Percentiles rank a stretch among this genome's conserved stretches.
These are phyloP conservation scores for Cerastis leucographa DNA, from an alignment of 2,888 invertebrate genomes.

Conservation along the genomic window DNA sequence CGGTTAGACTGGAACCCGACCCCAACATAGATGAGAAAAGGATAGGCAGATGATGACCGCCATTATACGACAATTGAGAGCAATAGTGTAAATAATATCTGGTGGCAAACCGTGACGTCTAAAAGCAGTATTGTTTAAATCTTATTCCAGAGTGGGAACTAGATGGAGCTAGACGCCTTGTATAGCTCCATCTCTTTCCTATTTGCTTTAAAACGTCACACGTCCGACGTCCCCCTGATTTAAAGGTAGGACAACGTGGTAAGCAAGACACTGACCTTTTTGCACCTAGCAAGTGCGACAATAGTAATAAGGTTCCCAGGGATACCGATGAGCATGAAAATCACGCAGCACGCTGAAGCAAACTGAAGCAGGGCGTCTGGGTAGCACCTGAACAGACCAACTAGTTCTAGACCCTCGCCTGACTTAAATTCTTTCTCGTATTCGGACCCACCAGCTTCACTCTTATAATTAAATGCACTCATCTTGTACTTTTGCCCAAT, in stretches of 20 bases:
- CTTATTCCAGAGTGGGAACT: too few relatives aligned
- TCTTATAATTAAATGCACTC: slow-evolving; percentile 15
- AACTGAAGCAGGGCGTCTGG: slow-evolving; percentile 92
- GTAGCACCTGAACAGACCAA: slow-evolving; percentile 92
- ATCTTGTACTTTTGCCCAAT: slow-evolving; percentile 3
- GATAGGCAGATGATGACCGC: background rate
- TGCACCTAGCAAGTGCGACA: slow-evolving; percentile 93
- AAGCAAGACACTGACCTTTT: slow-evolving; percentile 91
- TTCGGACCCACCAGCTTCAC: background rate
- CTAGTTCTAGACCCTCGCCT: slow-evolving; percentile 75
- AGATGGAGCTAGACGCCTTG: background rate
- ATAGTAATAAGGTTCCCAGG: slow-evolving; percentile 95
- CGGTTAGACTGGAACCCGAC: background rate
- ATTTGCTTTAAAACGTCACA: background rate
- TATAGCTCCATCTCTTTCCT: background rate
- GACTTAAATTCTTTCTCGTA: slow-evolving; percentile 60
- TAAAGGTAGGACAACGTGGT: background rate
- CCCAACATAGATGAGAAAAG: background rate
- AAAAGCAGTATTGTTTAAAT: too few relatives aligned
- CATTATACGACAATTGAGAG: too few relatives aligned
- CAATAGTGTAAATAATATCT: too few relatives aligned
- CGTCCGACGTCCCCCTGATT: background rate
- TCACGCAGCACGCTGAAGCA: slow-evolving; percentile 92
- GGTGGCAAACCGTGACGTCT: too few relatives aligned
- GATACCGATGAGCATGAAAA: slow-evolving; percentile 94